phyloP scores from a whole-genome alignment of 2,888 invertebrate genomes.

The Calephelis perditalis region DNA sequence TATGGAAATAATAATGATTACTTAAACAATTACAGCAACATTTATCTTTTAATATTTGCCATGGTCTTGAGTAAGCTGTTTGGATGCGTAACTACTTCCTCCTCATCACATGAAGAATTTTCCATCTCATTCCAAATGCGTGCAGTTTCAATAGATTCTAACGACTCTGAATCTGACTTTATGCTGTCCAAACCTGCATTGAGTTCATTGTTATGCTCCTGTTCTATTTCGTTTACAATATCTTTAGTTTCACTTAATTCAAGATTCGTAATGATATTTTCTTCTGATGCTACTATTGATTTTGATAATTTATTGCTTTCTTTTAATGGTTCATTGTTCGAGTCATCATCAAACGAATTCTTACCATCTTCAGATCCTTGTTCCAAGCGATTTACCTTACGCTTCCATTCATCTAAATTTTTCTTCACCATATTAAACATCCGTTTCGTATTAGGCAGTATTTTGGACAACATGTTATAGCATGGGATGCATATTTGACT shows the following conservation, averaged over 20 bases:
- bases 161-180: slow-evolving; percentile 33
- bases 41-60: neutral
- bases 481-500: slow-evolving; percentile 90
- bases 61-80: slow-evolving; percentile 15
- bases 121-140: slow-evolving; percentile 38
- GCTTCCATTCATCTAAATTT: slow-evolving; percentile 64
- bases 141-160: slow-evolving; percentile 33
- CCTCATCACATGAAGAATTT: slow-evolving; percentile 42
- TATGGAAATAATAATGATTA: neutral
- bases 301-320: slow-evolving; percentile 7
- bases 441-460: slow-evolving; percentile 84
- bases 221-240: neutral
- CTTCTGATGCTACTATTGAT: neutral
- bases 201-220: slow-evolving; percentile 23
- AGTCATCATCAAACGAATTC: slow-evolving; percentile 20
- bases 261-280: slow-evolving; percentile 15
- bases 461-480: slow-evolving; percentile 81
- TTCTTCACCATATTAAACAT: slow-evolving; percentile 81
- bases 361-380: slow-evolving; percentile 16
- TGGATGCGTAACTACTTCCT: slow-evolving; percentile 33
- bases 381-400: slow-evolving; percentile 33
- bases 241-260: slow-evolving; percentile 15
- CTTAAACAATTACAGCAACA: neutral
- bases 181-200: slow-evolving; percentile 26
- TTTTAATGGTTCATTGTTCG: slow-evolving; percentile 14